Evolutionary conservation across 2,797 vertebrate genomes (phyloP).

Genomic region (Myiotriccus ornatus): DNA sequence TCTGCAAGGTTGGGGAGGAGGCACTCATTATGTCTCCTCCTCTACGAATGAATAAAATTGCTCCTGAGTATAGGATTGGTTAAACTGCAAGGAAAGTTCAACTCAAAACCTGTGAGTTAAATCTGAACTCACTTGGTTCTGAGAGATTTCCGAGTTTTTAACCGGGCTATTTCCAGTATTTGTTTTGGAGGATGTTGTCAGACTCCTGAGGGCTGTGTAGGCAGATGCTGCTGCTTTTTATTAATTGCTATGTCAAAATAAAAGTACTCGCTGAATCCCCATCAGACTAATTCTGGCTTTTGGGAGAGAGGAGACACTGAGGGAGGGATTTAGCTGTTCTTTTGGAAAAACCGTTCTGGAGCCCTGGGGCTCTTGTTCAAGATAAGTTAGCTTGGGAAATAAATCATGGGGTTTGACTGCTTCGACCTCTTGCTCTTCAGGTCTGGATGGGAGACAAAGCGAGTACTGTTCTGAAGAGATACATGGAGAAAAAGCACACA

Average conservation of each 20-base stretch:
- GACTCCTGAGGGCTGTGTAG: neutral
- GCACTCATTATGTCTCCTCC: neutral
- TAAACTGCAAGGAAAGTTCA: neutral
- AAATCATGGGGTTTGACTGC: slow-evolving; percentile 14
- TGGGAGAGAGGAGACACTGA: neutral
- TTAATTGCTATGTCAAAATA: slow-evolving; percentile 44
- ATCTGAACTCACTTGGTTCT: neutral
- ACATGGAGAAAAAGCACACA: neutral
- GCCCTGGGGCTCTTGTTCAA: neutral
- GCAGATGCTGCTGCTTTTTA: slow-evolving; percentile 21
- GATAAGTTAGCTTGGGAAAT: slow-evolving; percentile 32
- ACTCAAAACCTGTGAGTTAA: neutral
- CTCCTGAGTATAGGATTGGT: neutral
- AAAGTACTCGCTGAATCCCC: neutral
- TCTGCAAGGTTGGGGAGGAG: neutral
- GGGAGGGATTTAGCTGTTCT: neutral
- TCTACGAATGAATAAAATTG: neutral
- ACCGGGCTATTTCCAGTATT: neutral
- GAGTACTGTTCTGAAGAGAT: slow-evolving; percentile 18
- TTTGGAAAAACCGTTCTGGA: slow-evolving; percentile 35
- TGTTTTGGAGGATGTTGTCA: slow-evolving; percentile 46
- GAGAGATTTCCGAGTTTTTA: neutral
- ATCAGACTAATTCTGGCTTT: neutral
- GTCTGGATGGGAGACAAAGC: slow-evolving; percentile 44
- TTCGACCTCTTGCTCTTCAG: slow-evolving; percentile 24